Percentiles rank a stretch among this genome's conserved stretches.
Evolutionary conservation across 2,888 invertebrate species (phyloP).

Genomic region (Dryomyza anilis): DNA sequence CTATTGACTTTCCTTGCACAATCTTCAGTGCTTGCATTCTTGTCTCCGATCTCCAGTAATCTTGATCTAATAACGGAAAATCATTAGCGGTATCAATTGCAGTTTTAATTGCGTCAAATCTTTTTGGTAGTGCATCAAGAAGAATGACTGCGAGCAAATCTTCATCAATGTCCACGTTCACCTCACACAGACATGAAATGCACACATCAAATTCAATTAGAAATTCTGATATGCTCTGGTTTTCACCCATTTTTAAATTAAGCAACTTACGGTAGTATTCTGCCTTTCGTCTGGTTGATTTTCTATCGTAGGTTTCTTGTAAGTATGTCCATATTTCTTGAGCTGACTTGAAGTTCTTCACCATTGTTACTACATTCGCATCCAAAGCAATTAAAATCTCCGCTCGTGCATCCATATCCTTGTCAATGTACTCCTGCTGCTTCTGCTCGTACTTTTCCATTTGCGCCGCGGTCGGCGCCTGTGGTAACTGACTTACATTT

Average conservation of each 20-base stretch:
- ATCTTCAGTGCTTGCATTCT: too few relatives aligned
- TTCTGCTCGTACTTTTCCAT: not conserved
- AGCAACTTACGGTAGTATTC: conserved; percentile 23
- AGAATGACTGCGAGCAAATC: too few relatives aligned
- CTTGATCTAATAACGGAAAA: conserved; percentile 8
- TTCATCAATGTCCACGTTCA: too few relatives aligned
- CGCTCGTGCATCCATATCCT: conserved; percentile 16
- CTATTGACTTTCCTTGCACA: too few relatives aligned
- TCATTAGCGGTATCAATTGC: conserved; percentile 20
- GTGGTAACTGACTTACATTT: not conserved
- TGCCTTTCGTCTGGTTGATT: conserved; percentile 11
- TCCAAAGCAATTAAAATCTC: conserved; percentile 12
- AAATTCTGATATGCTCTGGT: too few relatives aligned
- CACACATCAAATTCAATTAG: too few relatives aligned
- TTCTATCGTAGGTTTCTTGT: conserved; percentile 17
- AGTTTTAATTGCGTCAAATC: conserved; percentile 7
- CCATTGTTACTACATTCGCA: conserved; percentile 11
- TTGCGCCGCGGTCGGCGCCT: not conserved
- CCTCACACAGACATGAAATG: too few relatives aligned
- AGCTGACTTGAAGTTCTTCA: conserved; percentile 13
- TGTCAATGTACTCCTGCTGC: too few relatives aligned
- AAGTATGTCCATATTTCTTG: conserved; percentile 8
- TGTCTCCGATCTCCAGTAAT: too few relatives aligned
- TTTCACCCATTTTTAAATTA: conserved; percentile 17
- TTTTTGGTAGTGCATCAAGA: conserved; percentile 8